Evolutionary conservation across 2,113 vertebrate species (phyloP), one percentile per base, ranked within the genome.

Genomic region (Scortum barcoo): DNA sequence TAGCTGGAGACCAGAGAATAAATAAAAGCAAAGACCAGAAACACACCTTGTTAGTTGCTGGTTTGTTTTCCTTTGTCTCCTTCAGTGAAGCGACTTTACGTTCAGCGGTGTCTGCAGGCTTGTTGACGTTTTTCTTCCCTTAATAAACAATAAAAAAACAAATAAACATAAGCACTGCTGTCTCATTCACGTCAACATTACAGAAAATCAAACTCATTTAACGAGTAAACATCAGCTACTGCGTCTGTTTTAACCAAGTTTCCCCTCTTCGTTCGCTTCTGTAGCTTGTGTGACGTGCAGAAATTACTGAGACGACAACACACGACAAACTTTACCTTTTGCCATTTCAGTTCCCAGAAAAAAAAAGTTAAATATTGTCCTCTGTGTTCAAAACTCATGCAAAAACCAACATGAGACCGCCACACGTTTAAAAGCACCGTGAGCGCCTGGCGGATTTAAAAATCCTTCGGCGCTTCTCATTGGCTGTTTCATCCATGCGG

Each of bases 21-120:
- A 2, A 17, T 57, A 14, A 53, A 38, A 19, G 0, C 6, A 24
- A 72, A 60, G 6, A 73, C 19, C 3, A 11, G n/a, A 4, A 51
- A 67, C 77, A 13, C 46, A 91, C 93, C 87, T 91, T 76, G 28
- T 50, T 65, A 12, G 50, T 17, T 33, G 77, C 93, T 2, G 93
- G 93, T 46, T 91, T 91, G 91, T 96, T 96, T 85, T 96, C 95
- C 83, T 96, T 96, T 48, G 92, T 93, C 22, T 92, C 93, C 22
- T 87, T 84, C 26, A 36, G 76, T 40, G 79, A 73, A 14, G 57
- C 66, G 19, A 54, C 78, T 54, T 78, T 80, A 7, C 75, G 65
- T 72, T 88, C 86, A 26, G 22, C 62, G 8, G 60, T 38, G 76
- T 89, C 91, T 40, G 94, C 93, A 50, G 80, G 77, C 71, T 92